phyloP scores from a whole-genome alignment of 1,140 invertebrate genomes.

The Schlechtendalia chinensis region DNA sequence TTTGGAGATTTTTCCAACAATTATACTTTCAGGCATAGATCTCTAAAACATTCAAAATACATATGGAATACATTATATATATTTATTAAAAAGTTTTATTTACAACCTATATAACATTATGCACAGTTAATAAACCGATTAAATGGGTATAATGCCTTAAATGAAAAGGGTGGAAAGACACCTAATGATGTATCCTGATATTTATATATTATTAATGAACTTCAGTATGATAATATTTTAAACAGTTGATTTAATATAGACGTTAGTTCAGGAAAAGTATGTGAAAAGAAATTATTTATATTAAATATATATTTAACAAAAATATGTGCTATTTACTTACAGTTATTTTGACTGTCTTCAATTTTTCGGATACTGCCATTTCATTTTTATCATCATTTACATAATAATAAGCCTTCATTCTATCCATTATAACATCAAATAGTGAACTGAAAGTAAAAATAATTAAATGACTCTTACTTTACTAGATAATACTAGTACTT shows the following conservation, averaged over 20 bases:
- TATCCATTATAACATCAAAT: conserved; percentile 29
- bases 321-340: conserved; percentile 9
- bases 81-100: too few relatives aligned
- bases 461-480: neutral
- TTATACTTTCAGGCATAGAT: conserved; percentile 55
- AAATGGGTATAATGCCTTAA: too few relatives aligned
- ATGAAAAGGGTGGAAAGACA: too few relatives aligned
- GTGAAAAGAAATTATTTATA: too few relatives aligned
- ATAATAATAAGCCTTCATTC: conserved; percentile 24
- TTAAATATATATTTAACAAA: neutral
- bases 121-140: too few relatives aligned
- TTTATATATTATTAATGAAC: too few relatives aligned
- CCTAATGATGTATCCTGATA: too few relatives aligned
- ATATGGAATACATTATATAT: neutral
- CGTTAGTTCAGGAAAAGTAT: too few relatives aligned
- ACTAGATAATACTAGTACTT: neutral
- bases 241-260: too few relatives aligned
- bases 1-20: conserved; percentile 63
- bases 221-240: too few relatives aligned
- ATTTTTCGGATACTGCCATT: neutral
- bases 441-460: conserved; percentile 21
- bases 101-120: too few relatives aligned
- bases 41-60: conserved; percentile 33
- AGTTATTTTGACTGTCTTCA: neutral
- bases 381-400: neutral